Base-by-base conservation (phyloP, 2,113 vertebrate species). In the Proterorhinus semilunaris region DNA sequence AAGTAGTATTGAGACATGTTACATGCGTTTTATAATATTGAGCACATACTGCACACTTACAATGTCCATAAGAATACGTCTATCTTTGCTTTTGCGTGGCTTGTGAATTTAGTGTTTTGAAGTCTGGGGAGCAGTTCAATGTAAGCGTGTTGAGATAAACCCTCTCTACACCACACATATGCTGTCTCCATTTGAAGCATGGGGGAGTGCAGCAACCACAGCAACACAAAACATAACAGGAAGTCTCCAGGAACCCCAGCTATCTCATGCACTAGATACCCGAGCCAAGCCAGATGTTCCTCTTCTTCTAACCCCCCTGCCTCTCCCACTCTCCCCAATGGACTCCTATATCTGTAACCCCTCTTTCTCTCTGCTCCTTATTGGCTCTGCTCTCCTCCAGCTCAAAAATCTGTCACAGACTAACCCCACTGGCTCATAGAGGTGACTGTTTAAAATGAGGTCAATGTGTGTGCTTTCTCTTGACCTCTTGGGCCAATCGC, bases 101-200 rank as follows among this genome's bases (percentile, higher is more conserved):
- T 27, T 16, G 62, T 49, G 64, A 50, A 78, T 68, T 69, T 48
- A 69, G 68, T 49, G 42, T 55, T 3, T 61, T 57, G n/a, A 70
- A 49, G 66, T 44, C 46, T 6, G 27, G 71, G 75, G 71, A 74
- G 65, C 72, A 16, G 58, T 66, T 70, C 7, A 13, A 80, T 57
- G 80, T 6, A n/a, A 78, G 17, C 52, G 78, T 78, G 77, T 64
- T 64, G 67, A 80, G 63, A 84, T 75, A 65, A 79, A 78, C 61
- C 49, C n/a, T 76, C 65, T 12, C 63, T 75, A 12, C 61, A 80
- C 65, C 55, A 80, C 83, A 66, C 86, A 91, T 81, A 87, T 86
- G 87, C 62, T 83, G 78, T 86, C 85, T 90, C 80, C 80, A 91
- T 90, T 78, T 88, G 76, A 68, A 70, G 83, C 83, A 79, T 82